phyloP scores from a whole-genome alignment of 2,113 vertebrate genomes.

The Nasalis larvatus region DNA sequence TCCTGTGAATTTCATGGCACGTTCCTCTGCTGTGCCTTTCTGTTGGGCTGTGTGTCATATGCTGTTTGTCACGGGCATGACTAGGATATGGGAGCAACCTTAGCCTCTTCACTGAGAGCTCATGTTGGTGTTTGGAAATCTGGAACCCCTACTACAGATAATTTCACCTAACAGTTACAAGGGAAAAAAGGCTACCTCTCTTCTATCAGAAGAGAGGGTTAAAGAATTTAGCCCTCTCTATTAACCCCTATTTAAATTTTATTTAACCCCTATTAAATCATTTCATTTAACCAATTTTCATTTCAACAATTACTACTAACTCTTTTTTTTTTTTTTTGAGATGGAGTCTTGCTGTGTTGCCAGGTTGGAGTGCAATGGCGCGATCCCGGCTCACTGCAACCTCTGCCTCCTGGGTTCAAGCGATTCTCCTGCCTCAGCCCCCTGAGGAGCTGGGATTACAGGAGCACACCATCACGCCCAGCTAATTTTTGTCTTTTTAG shows the following conservation, averaged over 20 bases:
- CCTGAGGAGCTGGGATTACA: too few relatives aligned
- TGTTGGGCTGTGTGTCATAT: accelerated
- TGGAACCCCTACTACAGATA: not conserved
- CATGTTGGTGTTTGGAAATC: not conserved
- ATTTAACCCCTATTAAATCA: not conserved
- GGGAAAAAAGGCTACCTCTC: not conserved
- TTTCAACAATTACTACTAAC: not conserved
- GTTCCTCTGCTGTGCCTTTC: not conserved
- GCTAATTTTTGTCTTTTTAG: too few relatives aligned
- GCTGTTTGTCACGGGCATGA: not conserved
- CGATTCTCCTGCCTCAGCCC: too few relatives aligned
- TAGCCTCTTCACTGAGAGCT: not conserved
- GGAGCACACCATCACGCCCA: too few relatives aligned
- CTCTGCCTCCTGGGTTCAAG: too few relatives aligned
- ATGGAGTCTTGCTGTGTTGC: too few relatives aligned
- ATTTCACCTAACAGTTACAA: not conserved
- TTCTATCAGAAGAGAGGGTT: not conserved
- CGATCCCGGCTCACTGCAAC: too few relatives aligned
- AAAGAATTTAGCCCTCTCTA: too few relatives aligned
- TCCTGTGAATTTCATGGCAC: not conserved
- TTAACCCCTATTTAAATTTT: too few relatives aligned
- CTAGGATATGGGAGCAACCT: not conserved
- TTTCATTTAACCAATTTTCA: slow-evolving; percentile 2
- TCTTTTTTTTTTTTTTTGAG: too few relatives aligned
- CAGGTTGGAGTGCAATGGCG: too few relatives aligned